These are phyloP conservation scores for Lysiphlebus fabarum DNA, from an alignment of 1,140 invertebrate genomes.

Conservation along the genomic window DNA sequence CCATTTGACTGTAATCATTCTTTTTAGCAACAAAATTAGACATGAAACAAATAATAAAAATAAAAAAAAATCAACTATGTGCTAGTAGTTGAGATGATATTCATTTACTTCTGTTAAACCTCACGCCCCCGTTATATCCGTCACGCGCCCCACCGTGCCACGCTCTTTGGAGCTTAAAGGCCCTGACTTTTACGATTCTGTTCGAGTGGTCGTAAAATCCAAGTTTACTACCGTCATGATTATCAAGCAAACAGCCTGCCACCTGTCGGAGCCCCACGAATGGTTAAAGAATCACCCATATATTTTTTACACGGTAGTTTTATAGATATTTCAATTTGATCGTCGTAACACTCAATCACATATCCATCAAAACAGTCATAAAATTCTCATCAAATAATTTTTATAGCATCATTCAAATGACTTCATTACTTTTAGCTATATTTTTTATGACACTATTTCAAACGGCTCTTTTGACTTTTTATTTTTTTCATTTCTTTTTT, in stretches of 20 bases:
- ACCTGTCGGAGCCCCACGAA: conserved; percentile 54
- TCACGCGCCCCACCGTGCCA: conserved; percentile 50
- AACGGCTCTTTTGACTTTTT: too few relatives aligned
- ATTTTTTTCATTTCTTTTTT: too few relatives aligned
- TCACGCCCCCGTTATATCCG: conserved; percentile 53
- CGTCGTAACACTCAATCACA: conserved; percentile 26
- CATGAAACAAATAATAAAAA: not conserved
- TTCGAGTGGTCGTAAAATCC: conserved; percentile 58
- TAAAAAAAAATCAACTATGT: not conserved
- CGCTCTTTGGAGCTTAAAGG: conserved; percentile 45
- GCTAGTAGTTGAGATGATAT: conserved; percentile 1
- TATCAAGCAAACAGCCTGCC: conserved; percentile 56
- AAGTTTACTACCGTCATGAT: conserved; percentile 57
- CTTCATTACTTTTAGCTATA: conserved; percentile 1
- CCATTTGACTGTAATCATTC: conserved; percentile 43
- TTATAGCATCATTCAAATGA: too few relatives aligned
- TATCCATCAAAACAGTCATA: too few relatives aligned
- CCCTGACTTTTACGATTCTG: conserved; percentile 59
- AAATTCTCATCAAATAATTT: too few relatives aligned
- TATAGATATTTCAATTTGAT: conserved; percentile 33
- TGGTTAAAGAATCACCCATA: conserved; percentile 17
- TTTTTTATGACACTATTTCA: not conserved
- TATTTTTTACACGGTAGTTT: conserved; percentile 23
- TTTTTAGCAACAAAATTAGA: conserved; percentile 4
- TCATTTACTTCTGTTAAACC: conserved; percentile 24